phyloP scores from a whole-genome alignment of 2,888 invertebrate species.

The Caenorhabditis sp. region DNA sequence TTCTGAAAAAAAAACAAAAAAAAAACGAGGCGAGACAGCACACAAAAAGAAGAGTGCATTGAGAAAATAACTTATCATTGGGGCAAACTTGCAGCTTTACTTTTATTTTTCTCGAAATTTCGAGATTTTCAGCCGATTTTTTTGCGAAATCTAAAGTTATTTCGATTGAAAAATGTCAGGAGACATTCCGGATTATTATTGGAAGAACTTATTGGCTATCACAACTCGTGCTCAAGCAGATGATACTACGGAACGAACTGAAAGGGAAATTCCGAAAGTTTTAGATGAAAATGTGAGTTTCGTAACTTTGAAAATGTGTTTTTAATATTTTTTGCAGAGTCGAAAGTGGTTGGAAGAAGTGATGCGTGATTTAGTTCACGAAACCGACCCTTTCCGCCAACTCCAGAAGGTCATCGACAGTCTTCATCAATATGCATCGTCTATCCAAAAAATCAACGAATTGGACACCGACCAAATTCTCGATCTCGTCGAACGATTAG shows the following conservation, averaged over 20 bases:
- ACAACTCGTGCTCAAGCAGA: slow-evolving; percentile 5
- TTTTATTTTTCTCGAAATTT: neutral
- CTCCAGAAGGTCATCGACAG: neutral
- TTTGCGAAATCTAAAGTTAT: neutral
- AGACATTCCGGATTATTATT: slow-evolving; percentile 7
- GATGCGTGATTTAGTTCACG: slow-evolving; percentile 12
- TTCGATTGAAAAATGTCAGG: slow-evolving; percentile 5
- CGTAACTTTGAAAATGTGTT: neutral
- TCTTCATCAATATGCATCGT: neutral
- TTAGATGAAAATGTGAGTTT: slow-evolving; percentile 4
- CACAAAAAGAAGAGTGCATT: neutral
- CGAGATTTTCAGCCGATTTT: neutral
- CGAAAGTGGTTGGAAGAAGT: slow-evolving; percentile 32
- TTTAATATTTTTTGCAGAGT: slow-evolving; percentile 16
- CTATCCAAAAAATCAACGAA: neutral
- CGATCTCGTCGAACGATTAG: slow-evolving; percentile 18
- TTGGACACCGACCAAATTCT: neutral
- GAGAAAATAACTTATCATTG: neutral
- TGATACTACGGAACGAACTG: slow-evolving; percentile 1
- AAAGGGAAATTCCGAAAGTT: slow-evolving; percentile 2
- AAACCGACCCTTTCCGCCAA: slow-evolving; percentile 11
- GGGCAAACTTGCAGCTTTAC: neutral
- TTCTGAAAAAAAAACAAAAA: neutral
- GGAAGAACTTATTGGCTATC: slow-evolving; percentile 5
- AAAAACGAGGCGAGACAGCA: neutral